Evolutionary conservation across 2,888 invertebrate species (phyloP).

Genomic region (Aphodius granarius): DNA sequence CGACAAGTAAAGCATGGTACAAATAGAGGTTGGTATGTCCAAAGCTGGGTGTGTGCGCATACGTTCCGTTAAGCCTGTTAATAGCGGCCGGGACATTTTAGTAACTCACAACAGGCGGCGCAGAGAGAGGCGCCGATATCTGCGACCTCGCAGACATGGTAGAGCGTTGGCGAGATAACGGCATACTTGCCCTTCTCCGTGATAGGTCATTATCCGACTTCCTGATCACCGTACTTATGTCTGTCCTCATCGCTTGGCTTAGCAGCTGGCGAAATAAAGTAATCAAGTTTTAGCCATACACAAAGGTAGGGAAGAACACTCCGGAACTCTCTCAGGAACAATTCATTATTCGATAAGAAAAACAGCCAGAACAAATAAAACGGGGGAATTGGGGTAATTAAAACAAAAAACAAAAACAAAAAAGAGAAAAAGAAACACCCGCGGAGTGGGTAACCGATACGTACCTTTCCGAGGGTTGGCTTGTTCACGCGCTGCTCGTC

Average conservation of each 20-base stretch:
- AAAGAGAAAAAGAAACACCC: not conserved
- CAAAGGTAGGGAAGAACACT: not conserved
- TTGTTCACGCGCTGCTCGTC: constrained; percentile 29
- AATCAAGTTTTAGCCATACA: constrained; percentile 2
- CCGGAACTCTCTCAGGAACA: not conserved
- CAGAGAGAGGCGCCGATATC: constrained; percentile 54
- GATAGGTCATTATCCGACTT: constrained; percentile 34
- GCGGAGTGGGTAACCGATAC: constrained; percentile 26
- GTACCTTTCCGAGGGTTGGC: constrained; percentile 27
- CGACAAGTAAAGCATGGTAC: not conserved
- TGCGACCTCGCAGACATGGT: constrained; percentile 53
- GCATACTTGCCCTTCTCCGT: constrained; percentile 48
- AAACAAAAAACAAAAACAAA: not conserved
- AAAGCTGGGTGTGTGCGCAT: not conserved
- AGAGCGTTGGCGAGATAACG: constrained; percentile 53
- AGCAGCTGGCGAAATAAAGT: constrained; percentile 62
- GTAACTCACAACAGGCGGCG: constrained; percentile 52
- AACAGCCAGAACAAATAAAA: not conserved
- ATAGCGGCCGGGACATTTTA: constrained; percentile 17
- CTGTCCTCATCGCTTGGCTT: constrained; percentile 76
- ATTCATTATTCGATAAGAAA: not conserved
- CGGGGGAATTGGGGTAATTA: not conserved
- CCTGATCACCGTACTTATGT: constrained; percentile 61
- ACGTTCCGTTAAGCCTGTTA: constrained; percentile 17
- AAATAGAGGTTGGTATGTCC: not conserved